Evolutionary conservation across 2,113 vertebrate genomes (phyloP).

Genomic region (Micromys minutus): DNA sequence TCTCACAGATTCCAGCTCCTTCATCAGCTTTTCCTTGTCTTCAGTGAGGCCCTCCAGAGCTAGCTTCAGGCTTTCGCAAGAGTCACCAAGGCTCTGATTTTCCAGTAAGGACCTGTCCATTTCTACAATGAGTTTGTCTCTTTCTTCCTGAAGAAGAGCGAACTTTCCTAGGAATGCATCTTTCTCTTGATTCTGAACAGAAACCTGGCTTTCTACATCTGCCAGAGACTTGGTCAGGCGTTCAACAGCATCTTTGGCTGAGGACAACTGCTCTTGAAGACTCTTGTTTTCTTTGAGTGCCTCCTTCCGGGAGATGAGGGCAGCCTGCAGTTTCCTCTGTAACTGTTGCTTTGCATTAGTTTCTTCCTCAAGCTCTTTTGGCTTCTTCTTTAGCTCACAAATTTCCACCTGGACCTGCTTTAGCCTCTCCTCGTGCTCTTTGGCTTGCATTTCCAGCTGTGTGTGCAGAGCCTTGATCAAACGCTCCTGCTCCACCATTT

Average conservation of each 20-base stretch:
- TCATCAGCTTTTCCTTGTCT: slow-evolving; percentile 90
- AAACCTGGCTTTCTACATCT: slow-evolving; percentile 84
- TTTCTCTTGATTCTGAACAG: slow-evolving; percentile 80
- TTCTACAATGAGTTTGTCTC: slow-evolving; percentile 89
- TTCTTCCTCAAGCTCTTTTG: slow-evolving; percentile 84
- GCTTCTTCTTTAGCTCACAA: slow-evolving; percentile 85
- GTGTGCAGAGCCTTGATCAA: slow-evolving; percentile 85
- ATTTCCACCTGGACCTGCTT: slow-evolving; percentile 87
- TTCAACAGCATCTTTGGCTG: slow-evolving; percentile 80
- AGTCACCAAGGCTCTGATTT: slow-evolving; percentile 91
- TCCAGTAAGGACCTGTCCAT: slow-evolving; percentile 89
- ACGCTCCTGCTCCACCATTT: slow-evolving; percentile 89
- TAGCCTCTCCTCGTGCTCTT: slow-evolving; percentile 86
- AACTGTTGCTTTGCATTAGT: slow-evolving; percentile 89
- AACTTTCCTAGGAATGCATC: slow-evolving; percentile 81
- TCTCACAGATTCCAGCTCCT: slow-evolving; percentile 87
- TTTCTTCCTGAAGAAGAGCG: slow-evolving; percentile 85
- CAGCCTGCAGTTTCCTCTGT: slow-evolving; percentile 96
- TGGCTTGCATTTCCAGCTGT: slow-evolving; percentile 85
- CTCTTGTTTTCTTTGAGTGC: slow-evolving; percentile 91
- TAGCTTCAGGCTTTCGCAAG: slow-evolving; percentile 93
- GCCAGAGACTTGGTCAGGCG: slow-evolving; percentile 85
- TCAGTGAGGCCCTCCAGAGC: slow-evolving; percentile 87
- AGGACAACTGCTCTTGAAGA: slow-evolving; percentile 89
- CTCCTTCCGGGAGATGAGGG: slow-evolving; percentile 96